Evolutionary conservation across 2,113 vertebrate genomes (phyloP).

Genomic region (Albula glossodonta): DNA sequence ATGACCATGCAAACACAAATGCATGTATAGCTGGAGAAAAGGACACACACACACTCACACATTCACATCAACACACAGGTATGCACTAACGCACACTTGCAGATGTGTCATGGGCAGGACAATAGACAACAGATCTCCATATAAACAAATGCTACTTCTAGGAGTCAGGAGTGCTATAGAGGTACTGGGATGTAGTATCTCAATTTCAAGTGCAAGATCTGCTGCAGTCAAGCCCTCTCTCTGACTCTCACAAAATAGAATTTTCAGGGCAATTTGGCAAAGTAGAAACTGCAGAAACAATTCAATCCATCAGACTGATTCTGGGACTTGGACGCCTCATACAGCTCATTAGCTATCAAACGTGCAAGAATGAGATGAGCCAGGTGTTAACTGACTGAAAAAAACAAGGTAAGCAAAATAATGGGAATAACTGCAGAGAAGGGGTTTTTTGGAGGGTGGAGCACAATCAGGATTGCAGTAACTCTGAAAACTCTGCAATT

Average conservation of each 20-base stretch:
- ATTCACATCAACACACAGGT: no score
- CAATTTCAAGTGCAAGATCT: background rate
- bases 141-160: background rate
- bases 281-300: background rate
- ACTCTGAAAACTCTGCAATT: background rate
- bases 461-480: background rate
- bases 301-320: slow-evolving; percentile 11
- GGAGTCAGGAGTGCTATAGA: background rate
- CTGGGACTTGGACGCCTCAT: background rate
- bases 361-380: background rate
- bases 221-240: background rate
- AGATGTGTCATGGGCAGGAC: no score
- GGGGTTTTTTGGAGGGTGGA: background rate
- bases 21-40: no score
- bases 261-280: slow-evolving; percentile 16
- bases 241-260: background rate
- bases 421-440: background rate
- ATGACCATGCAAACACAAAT: no score
- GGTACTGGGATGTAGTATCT: background rate
- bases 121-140: no score
- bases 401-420: slow-evolving; percentile 1
- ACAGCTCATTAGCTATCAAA: slow-evolving; percentile 8
- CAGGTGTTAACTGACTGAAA: slow-evolving; percentile 1
- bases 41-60: no score
- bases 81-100: no score